A percentile compares a stretch with the other conserved stretches of the same genome.
phyloP scores from a whole-genome alignment of 2,113 vertebrate genomes.

The Oceanodroma tethys region DNA sequence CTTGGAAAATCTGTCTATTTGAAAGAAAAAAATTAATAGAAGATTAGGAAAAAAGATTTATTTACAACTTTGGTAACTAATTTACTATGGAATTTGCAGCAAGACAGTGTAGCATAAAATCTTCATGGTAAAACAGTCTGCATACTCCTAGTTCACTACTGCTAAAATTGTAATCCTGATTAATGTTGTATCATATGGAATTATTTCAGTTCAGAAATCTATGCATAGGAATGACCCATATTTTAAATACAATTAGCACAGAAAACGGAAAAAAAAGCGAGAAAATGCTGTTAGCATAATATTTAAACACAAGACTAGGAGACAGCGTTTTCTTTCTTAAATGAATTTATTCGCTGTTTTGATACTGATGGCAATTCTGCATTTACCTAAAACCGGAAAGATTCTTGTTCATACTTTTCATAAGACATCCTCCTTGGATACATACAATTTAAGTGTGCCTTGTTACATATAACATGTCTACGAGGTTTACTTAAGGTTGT shows the following conservation, averaged over 20 bases:
- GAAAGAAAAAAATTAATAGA: not conserved
- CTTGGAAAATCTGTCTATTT: not conserved
- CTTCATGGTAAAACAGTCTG: not conserved
- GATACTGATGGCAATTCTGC: not conserved
- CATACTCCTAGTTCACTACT: not conserved
- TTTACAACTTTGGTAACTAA: not conserved
- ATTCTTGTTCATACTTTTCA: not conserved
- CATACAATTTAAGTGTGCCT: not conserved
- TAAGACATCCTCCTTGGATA: not conserved
- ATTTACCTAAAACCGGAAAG: not conserved
- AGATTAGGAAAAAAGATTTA: not conserved
- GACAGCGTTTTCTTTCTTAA: not conserved
- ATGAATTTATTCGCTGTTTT: not conserved
- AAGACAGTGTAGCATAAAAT: not conserved
- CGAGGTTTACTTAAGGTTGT: not conserved
- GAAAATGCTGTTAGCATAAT: not conserved
- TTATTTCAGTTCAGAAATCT: not conserved
- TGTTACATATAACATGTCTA: not conserved
- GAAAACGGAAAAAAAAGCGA: not conserved
- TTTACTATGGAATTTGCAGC: not conserved
- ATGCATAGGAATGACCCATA: not conserved
- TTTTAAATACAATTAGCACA: not conserved
- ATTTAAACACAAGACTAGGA: not conserved
- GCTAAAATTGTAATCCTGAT: not conserved
- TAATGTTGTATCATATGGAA: not conserved